phyloP scores from a whole-genome alignment of 2,113 vertebrate species.

The Procapra przewalskii region DNA sequence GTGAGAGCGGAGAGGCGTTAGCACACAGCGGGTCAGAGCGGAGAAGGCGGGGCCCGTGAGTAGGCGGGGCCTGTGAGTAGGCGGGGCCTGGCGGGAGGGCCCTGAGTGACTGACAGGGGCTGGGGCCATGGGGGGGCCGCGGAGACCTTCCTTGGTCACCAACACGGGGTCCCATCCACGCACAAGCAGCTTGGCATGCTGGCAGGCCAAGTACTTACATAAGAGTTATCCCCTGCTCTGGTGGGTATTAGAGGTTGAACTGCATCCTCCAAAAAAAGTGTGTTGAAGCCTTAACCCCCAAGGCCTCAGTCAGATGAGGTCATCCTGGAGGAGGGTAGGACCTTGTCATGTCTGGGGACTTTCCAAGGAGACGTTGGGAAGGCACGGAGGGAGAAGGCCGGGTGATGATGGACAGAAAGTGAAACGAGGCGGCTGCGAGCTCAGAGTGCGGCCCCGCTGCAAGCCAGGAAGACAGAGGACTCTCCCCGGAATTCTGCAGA shows the following conservation, averaged over 20 bases:
- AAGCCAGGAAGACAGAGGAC: background rate
- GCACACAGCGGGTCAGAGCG: too few relatives aligned
- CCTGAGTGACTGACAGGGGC: background rate
- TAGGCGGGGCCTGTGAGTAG: background rate
- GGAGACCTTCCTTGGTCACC: background rate
- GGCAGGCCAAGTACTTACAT: background rate
- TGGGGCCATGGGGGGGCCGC: too few relatives aligned
- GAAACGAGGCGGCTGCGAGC: background rate
- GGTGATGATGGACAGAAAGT: background rate
- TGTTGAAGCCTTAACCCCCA: background rate
- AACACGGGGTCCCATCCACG: too few relatives aligned
- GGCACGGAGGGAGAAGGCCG: background rate
- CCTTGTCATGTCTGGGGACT: background rate
- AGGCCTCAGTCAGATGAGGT: background rate
- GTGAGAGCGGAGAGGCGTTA: background rate
- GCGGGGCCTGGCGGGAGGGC: background rate
- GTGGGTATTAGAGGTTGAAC: background rate
- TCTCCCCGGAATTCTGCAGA: background rate
- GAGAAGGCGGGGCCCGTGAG: background rate
- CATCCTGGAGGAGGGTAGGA: accelerated
- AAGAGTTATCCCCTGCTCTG: background rate
- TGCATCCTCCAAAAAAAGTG: background rate
- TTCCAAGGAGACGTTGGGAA: background rate
- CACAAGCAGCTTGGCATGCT: background rate
- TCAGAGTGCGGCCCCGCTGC: accelerated